Evolutionary conservation across 2,888 invertebrate genomes (phyloP).

Genomic region (Xanthorhoe spadicearia): DNA sequence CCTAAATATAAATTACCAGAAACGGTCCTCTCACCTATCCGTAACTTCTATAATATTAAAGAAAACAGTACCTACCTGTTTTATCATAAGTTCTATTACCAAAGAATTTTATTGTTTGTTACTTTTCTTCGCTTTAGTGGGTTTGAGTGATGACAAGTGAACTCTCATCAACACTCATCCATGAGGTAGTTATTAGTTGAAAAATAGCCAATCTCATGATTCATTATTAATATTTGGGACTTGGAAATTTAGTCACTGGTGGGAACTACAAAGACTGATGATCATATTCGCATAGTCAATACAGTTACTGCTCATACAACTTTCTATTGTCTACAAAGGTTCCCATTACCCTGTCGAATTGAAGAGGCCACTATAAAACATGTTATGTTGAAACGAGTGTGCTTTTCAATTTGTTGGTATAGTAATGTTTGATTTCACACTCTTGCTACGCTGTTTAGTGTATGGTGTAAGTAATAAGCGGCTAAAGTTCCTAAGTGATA

Average conservation of each 20-base stretch:
- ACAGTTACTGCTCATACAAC: constrained; percentile 18
- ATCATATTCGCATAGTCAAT: constrained; percentile 26
- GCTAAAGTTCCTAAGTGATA: neutral
- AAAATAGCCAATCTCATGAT: no score
- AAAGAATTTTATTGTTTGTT: no score
- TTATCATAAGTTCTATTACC: no score
- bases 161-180: no score
- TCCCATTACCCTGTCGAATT: constrained; percentile 26
- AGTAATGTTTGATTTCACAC: constrained; percentile 60
- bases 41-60: no score
- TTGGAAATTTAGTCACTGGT: neutral
- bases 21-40: no score
- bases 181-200: no score
- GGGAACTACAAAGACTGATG: constrained; percentile 5
- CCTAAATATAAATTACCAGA: no score
- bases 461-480: constrained; percentile 38
- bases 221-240: no score
- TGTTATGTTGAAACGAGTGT: constrained; percentile 32
- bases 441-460: constrained; percentile 47
- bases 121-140: no score
- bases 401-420: constrained; percentile 59
- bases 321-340: constrained; percentile 30
- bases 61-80: no score
- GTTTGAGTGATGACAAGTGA: no score
- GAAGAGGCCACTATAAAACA: constrained; percentile 17